Evolutionary conservation across 2,113 vertebrate species (phyloP), one percentile per base, ranked within the genome.

Genomic region (Pseudonaja textilis): DNA sequence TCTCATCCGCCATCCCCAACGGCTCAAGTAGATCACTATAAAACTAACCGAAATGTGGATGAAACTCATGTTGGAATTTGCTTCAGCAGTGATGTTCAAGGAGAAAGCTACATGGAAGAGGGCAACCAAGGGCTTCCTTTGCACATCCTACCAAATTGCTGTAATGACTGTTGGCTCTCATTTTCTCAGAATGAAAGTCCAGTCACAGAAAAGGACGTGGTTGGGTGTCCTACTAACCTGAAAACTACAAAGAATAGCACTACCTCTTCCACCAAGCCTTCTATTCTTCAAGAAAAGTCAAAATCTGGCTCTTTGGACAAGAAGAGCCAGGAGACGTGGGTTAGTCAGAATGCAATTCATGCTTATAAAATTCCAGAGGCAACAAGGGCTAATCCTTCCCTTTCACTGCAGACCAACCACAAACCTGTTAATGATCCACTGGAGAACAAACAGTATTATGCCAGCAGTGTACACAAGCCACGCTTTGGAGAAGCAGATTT

Each of bases 231-330:
- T 5, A n/a, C 91, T 18, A 52, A 86, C 29, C 96, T 95, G 42
- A 96, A 96, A 3, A 55, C 94, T 26, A 11, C 91, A 50, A 97
- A 86, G 91, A 96, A 96, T 90, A 96, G 96, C 16, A 42, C 92
- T 20, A 95, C 95, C 4, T 0, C 95, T 91, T 94, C 91, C 74
- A 97, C 93, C 89, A 96, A 92, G 92, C 97, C 97, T 50, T 97
- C 97, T 42, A 97, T 96, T 95, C 96, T 97, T 34, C 93, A 96
- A 1, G 98, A 98, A 61, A 96, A 96, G 91, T 94, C 96, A 47
- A 97, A 92, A 93, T 96, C 94, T 23, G 90, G 89, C 39, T 94
- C 94, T 7, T 88, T 87, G 86, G 89, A 0, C 0, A 86, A 88
- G 4, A 6, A 39, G n/a, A 74, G 91, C 10, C 93, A 94, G 88